phyloP scores from a whole-genome alignment of 2,113 vertebrate genomes.

The Cisticola juncidis region DNA sequence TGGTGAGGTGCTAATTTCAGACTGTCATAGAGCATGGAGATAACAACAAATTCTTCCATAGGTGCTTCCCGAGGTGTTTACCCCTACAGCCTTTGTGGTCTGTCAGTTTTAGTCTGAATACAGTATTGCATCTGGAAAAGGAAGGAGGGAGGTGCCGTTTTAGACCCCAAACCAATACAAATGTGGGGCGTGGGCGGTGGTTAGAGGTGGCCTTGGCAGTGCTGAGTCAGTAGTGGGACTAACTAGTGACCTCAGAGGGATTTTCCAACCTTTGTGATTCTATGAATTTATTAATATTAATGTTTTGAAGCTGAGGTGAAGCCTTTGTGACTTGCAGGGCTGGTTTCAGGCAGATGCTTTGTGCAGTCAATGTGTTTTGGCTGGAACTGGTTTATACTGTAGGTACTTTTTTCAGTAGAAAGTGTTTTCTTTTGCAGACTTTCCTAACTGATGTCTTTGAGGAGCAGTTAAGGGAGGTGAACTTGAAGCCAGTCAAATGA shows the following conservation, averaged over 20 bases:
- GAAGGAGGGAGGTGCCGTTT: not conserved
- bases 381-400: not conserved
- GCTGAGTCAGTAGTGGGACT: not conserved
- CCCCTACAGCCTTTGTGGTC: not conserved
- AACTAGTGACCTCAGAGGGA: not conserved
- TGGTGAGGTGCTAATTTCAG: not conserved
- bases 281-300: not conserved
- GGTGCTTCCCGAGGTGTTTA: not conserved
- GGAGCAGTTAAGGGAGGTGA: not conserved
- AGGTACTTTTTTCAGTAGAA: not conserved
- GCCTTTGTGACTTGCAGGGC: not conserved
- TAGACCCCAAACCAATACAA: not conserved
- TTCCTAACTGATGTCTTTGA: not conserved
- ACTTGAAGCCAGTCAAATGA: not conserved
- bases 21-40: not conserved
- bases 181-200: not conserved
- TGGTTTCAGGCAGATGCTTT: constrained; percentile 29
- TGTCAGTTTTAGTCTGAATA: not conserved
- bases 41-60: not conserved
- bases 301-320: not conserved
- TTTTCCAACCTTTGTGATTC: not conserved
- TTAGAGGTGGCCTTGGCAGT: not conserved
- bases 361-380: not conserved
- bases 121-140: not conserved
- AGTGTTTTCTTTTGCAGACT: not conserved